Conservation (phyloP, 2,888 invertebrate genomes). For the Formica aserva region DNA sequence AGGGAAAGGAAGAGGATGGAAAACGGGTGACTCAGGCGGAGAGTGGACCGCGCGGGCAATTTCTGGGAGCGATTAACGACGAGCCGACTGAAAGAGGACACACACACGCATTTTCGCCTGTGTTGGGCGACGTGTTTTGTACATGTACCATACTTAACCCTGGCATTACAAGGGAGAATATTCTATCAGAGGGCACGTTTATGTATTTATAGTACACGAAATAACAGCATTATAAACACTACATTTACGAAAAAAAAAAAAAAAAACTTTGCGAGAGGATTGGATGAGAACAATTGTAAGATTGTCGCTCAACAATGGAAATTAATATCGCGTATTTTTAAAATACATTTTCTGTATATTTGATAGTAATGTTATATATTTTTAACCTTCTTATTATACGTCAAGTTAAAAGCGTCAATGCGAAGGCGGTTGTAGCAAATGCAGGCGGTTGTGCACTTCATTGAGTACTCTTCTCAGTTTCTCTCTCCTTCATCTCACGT, state of each 20-base stretch:
- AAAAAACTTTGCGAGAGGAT: neutral
- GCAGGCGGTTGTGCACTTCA: conserved; percentile 7
- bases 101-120: conserved; percentile 38
- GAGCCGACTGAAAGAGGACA: conserved; percentile 36
- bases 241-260: conserved; percentile 6
- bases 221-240: neutral
- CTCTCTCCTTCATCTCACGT: conserved; percentile 20
- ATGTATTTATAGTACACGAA: conserved; percentile 15
- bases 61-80: conserved; percentile 77
- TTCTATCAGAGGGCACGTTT: conserved; percentile 35
- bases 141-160: conserved; percentile 38
- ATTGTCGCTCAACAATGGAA: neutral
- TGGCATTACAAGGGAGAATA: conserved; percentile 15
- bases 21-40: conserved; percentile 74
- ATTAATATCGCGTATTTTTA: conserved; percentile 8
- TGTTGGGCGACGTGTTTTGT: conserved; percentile 25
- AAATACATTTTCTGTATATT: neutral
- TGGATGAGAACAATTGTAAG: neutral
- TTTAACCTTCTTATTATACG: neutral
- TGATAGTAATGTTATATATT: neutral
- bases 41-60: conserved; percentile 72
- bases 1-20: conserved; percentile 60
- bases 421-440: conserved; percentile 35
- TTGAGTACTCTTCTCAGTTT: conserved; percentile 16
- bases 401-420: conserved; percentile 21